Conservation (phyloP, 2,888 invertebrate genomes). For the Thecophora atra region DNA sequence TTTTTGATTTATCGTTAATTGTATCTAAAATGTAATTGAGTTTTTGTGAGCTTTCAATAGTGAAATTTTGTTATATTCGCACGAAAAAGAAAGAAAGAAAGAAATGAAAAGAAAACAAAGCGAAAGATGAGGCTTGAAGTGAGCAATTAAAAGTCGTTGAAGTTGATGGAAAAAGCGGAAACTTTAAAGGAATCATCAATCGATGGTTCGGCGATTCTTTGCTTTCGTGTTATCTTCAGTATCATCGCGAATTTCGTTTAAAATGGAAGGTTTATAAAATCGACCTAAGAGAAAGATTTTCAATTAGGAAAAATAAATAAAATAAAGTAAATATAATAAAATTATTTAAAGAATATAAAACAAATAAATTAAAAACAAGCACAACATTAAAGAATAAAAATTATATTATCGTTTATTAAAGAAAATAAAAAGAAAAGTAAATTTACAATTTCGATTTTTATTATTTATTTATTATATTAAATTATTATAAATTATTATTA, state of each 20-base stretch:
- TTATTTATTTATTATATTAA: no score
- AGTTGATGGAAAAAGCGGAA: background rate
- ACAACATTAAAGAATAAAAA: background rate
- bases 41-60: no score
- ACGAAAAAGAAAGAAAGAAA: constrained; percentile 3
- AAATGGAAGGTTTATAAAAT: constrained; percentile 38
- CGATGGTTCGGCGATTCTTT: constrained; percentile 28
- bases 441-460: no score
- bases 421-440: background rate
- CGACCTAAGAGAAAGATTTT: no score
- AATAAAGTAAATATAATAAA: background rate
- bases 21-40: no score
- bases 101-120: constrained; percentile 8
- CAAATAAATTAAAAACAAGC: background rate
- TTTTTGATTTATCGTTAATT: no score
- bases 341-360: constrained; percentile 11
- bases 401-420: background rate
- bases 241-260: constrained; percentile 40
- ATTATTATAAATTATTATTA: no score
- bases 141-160: no score
- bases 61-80: background rate
- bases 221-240: constrained; percentile 36
- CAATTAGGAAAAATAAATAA: constrained; percentile 12
- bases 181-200: background rate
- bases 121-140: background rate